Evolutionary conservation across 2,888 invertebrate species (phyloP), one percentile per base, ranked within the genome.

Genomic region (Ganaspis brasiliensis): DNA sequence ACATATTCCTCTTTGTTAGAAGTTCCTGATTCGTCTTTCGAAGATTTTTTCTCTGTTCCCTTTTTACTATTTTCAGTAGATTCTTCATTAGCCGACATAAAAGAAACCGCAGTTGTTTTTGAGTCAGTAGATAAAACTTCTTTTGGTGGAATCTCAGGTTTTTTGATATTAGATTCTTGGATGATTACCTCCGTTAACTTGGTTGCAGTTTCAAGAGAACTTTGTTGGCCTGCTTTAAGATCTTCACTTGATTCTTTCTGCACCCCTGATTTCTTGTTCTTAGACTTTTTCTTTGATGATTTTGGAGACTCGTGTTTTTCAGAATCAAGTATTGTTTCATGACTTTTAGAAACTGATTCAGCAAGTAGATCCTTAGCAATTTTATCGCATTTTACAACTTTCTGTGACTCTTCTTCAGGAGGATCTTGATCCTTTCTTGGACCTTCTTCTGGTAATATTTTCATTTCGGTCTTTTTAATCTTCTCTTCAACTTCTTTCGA

Each of bases 261-360:
- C 84, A 83, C 59, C 4, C 14, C 10, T 12, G 10, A 12, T 55
- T 61, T 85, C 81, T 80, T 85, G 82, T 37, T 84, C 79, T 82
- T 84, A 0, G 45, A 72, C 31, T 71, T 77, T 16, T 72, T 72
- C n/a, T 24, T 45, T 45, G 21, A 21, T 12, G 31, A 59, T 35
- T 59, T 59, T 2, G 35, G 31, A n/a, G 16, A 16, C 1, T 21
- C 1, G 5, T 59, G 9, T 59, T 59, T 31, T 26, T 31, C 16
- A 16, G 31, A n/a, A 31, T 8, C 35, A 31, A n/a, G n/a, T n/a
- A n/a, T 0, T n/a, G 49, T 31, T 31, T 31, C 0, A 16, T n/a
- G 49, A n/a, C n/a, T 3, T 49, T 49, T 6, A 8, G 49, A n/a
- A 6, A 16, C n/a, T 49, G 8, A 49, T 49, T 49, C 49, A 8